Evolutionary conservation across 2,113 vertebrate genomes (phyloP).

Genomic region (Phalacrocorax pelagicus): DNA sequence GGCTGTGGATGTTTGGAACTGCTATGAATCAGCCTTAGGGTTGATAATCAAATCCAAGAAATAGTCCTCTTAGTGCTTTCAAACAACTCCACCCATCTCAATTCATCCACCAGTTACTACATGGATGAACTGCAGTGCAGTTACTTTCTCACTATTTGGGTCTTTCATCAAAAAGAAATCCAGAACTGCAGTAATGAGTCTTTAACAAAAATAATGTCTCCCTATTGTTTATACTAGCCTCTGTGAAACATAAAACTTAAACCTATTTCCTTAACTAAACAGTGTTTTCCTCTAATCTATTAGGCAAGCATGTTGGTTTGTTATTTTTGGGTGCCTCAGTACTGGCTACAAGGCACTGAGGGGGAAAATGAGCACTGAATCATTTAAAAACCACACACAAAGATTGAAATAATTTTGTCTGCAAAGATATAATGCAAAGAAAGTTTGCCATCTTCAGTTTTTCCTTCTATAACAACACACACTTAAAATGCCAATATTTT

Average conservation of each 20-base stretch:
- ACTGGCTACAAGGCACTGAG: background rate
- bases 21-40: background rate
- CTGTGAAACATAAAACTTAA: background rate
- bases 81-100: slow-evolving; percentile 5
- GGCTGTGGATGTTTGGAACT: background rate
- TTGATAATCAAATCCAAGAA: slow-evolving; percentile 24
- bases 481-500: background rate
- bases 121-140: background rate
- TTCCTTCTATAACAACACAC: background rate
- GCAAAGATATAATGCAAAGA: background rate
- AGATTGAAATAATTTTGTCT: background rate
- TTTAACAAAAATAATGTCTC: background rate
- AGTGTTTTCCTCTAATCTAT: background rate
- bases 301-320: background rate
- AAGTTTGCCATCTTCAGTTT: background rate
- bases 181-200: background rate
- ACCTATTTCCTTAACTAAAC: background rate
- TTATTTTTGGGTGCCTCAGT: background rate
- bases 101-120: background rate
- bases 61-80: background rate
- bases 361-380: background rate
- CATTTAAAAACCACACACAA: background rate
- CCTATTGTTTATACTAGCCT: background rate
- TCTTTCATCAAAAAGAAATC: background rate
- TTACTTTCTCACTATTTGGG: background rate